Evolutionary conservation across 1,140 invertebrate species (phyloP), one percentile per base, ranked within the genome.

Genomic region (Hylyphantes graminicola): DNA sequence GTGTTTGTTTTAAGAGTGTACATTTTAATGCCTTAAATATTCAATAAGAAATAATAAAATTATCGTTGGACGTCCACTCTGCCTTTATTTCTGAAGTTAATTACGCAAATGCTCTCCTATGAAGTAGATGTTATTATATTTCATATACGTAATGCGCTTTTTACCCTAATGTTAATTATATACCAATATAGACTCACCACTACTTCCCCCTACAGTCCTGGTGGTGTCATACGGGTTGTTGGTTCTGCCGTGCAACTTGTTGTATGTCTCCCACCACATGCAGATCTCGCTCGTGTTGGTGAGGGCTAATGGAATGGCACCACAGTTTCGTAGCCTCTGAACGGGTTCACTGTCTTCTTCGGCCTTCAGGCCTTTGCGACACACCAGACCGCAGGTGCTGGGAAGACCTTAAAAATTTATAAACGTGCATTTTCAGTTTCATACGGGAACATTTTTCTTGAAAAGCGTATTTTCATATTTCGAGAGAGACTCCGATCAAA

Each of bases 141-240:
- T n/a, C n/a, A n/a, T n/a, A n/a, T n/a, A n/a, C n/a, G n/a, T n/a
- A n/a, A n/a, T 35, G 35, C 5, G 5, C 5, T 35, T 35, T 2
- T 35, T 35, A 35, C 2, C 57, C n/a, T 9, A 59, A 13, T 13
- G n/a, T 59, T 12, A 59, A 59, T 2, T 11, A 57, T 59, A 59
- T 7, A 59, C n/a, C 11, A 13, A 59, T 7, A 21, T 17, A 3
- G 11, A 54, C 65, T 82, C 73, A 75, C 87, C 88, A 70, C 79
- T 86, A 12, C 86, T 87, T 19, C 95, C 95, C 0, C 94, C 96
- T 12, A 95, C 94, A 85, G 95, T 96, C 76, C 94, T 91, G 2
- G 93, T 94, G 0, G 93, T 94, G 86, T 98, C 93, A 89, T 98
- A 98, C 0, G 97, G 95, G 90, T 98, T 99, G 53, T 92, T 93